Evolutionary conservation across 2,113 vertebrate species (phyloP), one percentile per base, ranked within the genome.

Genomic region (Lanius ludovicianus): DNA sequence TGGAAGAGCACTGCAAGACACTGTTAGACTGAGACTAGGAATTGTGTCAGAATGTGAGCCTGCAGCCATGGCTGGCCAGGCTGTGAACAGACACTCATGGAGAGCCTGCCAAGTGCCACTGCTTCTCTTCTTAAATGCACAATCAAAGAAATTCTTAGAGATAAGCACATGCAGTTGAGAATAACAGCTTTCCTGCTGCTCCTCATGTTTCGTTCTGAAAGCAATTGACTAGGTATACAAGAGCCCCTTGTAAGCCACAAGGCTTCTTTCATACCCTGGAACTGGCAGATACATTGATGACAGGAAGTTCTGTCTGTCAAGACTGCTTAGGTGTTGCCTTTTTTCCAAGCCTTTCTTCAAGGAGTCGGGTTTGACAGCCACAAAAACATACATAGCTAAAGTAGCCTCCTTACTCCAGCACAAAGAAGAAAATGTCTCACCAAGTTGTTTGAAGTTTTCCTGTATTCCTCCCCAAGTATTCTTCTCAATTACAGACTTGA

Each of bases 401-500:
- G 65, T 4, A 75, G 31, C 23, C 33, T 83, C n/a, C 41, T 78
- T 52, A 74, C 44, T 75, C 69, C n/a, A 65, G 44, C 25, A 78
- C 44, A 71, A 74, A 79, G 30, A 76, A 55, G 7, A 70, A 92
- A 79, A 95, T 21, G n/a, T 25, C 99, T 97, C 85, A 99, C 99
- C 99, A 88, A 99, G 98, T 78, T 99, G 98, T 96, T 97, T 98
- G 95, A 99, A 99, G 97, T 99, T 98, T 31, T 98, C 98, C 59
- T 99, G 98, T 84, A 99, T 96, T 44, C 99, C 99, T 73, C 99
- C 98, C 99, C 99, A 99, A n/a, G 99, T 99, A 97, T 99, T 99
- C 97, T 99, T 99, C 86, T 99, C 98, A 6, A 99, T 99, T 95
- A 99, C 98, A 83, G 99, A 98, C 96, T 99, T 99, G 74, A 99